Evolutionary conservation across 2,113 vertebrate genomes (phyloP).

Genomic region (Micronycteris hirsuta): DNA sequence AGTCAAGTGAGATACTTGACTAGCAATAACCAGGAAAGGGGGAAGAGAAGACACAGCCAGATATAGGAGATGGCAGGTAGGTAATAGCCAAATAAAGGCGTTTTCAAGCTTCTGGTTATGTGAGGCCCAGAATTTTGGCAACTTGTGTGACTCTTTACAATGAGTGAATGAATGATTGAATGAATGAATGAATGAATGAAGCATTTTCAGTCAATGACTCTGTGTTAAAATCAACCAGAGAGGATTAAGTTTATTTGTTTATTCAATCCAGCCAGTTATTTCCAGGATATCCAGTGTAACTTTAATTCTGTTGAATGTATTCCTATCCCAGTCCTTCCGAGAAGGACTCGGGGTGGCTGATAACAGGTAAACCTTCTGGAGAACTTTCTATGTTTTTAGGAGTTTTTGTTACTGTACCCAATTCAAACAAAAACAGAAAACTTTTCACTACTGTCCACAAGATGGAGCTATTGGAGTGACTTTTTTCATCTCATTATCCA

Average conservation of each 20-base stretch:
- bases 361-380: not conserved
- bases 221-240: not conserved
- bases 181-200: not conserved
- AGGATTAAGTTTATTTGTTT: not conserved
- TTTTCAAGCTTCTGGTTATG: not conserved
- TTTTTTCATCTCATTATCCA: not conserved
- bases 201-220: not conserved
- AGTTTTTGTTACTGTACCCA: not conserved
- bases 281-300: not conserved
- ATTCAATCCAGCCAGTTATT: not conserved
- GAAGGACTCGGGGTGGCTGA: not conserved
- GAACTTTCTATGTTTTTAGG: not conserved
- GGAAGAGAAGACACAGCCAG: not conserved
- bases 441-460: constrained; percentile 51
- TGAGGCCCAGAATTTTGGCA: not conserved
- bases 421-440: not conserved
- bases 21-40: not conserved
- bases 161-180: not conserved
- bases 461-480: constrained; percentile 40
- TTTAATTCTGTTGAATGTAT: not conserved
- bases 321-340: not conserved
- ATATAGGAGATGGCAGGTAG: not conserved
- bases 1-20: not conserved
- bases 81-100: not conserved
- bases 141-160: not conserved